Evolutionary conservation across 2,797 vertebrate genomes (phyloP).

Genomic region (Protosalanx chinensis): DNA sequence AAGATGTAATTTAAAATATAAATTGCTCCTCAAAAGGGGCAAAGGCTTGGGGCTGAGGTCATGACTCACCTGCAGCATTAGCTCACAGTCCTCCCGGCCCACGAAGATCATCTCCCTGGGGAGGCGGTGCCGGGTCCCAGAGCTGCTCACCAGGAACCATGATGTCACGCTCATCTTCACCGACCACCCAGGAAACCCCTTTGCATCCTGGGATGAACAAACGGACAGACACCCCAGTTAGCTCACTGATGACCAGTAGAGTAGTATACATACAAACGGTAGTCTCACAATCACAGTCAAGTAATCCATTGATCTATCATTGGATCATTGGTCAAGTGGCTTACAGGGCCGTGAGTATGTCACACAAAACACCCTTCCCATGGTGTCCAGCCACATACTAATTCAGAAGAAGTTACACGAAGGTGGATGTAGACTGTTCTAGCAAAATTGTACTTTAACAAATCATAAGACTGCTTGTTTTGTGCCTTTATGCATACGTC

Average conservation of each 20-base stretch:
- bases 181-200: constrained; percentile 51
- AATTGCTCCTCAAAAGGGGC: neutral
- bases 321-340: neutral
- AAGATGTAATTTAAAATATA: neutral
- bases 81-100: constrained; percentile 94
- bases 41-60: neutral
- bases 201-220: constrained; percentile 64
- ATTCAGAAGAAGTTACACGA: neutral
- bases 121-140: constrained; percentile 90
- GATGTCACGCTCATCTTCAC: constrained; percentile 96
- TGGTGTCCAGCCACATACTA: neutral
- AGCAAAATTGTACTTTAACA: neutral
- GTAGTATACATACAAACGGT: no score
- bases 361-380: neutral
- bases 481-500: neutral
- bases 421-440: no score
- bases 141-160: constrained; percentile 98
- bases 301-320: neutral
- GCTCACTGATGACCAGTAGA: neutral
- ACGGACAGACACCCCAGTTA: constrained; percentile 4
- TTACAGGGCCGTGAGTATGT: neutral
- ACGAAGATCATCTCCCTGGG: constrained; percentile 98
- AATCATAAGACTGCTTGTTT: neutral
- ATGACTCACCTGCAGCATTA: constrained; percentile 89
- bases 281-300: neutral